Conservation (phyloP, 2,113 vertebrate genomes). For the Carassius auratus region DNA sequence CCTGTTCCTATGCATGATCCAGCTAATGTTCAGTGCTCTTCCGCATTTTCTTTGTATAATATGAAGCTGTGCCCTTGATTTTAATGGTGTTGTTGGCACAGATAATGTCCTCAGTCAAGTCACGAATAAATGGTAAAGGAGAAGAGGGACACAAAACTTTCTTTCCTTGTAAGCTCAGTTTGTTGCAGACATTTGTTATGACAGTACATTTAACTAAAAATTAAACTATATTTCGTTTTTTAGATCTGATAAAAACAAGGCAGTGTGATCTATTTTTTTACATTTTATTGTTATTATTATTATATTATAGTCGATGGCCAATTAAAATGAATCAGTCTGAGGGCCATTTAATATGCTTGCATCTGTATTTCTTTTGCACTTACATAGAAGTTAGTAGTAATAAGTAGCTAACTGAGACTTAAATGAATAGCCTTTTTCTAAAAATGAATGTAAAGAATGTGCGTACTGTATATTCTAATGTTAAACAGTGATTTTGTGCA, state of each 20-base stretch:
- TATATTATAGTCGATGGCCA: too few species aligned
- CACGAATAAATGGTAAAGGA: background rate
- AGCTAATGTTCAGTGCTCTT: slow-evolving; percentile 34
- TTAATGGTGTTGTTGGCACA: slow-evolving; percentile 26
- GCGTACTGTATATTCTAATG: too few species aligned
- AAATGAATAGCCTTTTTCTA: background rate
- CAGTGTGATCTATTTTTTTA: background rate
- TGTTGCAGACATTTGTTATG: background rate
- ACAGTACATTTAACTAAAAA: too few species aligned
- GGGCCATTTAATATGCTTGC: background rate
- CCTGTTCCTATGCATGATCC: slow-evolving; percentile 47
- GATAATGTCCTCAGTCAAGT: background rate
- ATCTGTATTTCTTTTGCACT: background rate
- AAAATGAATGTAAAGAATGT: background rate
- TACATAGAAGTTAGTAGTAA: background rate
- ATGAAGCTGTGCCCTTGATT: slow-evolving; percentile 45
- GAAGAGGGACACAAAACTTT: background rate
- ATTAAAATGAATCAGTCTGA: background rate
- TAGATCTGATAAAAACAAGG: background rate
- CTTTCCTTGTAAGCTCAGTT: background rate
- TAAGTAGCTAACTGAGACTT: background rate
- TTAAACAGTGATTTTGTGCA: background rate
- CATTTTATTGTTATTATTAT: too few species aligned
- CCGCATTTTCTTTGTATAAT: slow-evolving; percentile 22
- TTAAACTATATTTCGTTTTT: too few species aligned